phyloP scores from a whole-genome alignment of 1,140 invertebrate genomes.

The Branchinecta lynchi region DNA sequence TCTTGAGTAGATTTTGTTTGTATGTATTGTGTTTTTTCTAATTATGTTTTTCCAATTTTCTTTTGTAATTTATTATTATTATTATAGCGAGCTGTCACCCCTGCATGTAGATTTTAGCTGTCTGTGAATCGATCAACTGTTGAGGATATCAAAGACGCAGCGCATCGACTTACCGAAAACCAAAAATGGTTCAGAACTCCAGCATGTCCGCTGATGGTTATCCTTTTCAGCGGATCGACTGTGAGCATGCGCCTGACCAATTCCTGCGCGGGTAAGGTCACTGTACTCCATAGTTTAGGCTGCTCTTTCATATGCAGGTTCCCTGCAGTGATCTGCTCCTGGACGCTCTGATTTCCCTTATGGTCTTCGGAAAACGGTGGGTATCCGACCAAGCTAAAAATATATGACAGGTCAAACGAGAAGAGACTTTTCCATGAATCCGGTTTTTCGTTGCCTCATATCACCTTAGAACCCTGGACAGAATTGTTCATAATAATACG shows the following conservation, averaged over 20 bases:
- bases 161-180: constrained; percentile 27
- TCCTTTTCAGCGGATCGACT: constrained; percentile 26
- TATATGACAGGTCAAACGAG: neutral
- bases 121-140: too few relatives aligned
- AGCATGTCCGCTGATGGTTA: constrained; percentile 26
- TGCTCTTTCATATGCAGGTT: neutral
- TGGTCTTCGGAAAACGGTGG: neutral
- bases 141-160: too few relatives aligned
- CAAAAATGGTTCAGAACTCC: constrained; percentile 35
- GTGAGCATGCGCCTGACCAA: neutral
- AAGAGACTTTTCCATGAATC: neutral
- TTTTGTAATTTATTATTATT: too few relatives aligned
- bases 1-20: too few relatives aligned
- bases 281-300: neutral
- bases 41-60: too few relatives aligned
- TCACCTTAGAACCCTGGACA: too few relatives aligned
- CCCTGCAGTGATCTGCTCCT: neutral
- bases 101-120: too few relatives aligned
- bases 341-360: neutral
- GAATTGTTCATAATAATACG: too few relatives aligned
- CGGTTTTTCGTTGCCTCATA: too few relatives aligned
- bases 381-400: neutral
- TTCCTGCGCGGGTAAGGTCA: neutral
- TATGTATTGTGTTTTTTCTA: too few relatives aligned
- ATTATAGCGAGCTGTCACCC: too few relatives aligned